Base-by-base conservation (phyloP, 2,113 vertebrate genomes). In the Sarotherodon lohbergeri region DNA sequence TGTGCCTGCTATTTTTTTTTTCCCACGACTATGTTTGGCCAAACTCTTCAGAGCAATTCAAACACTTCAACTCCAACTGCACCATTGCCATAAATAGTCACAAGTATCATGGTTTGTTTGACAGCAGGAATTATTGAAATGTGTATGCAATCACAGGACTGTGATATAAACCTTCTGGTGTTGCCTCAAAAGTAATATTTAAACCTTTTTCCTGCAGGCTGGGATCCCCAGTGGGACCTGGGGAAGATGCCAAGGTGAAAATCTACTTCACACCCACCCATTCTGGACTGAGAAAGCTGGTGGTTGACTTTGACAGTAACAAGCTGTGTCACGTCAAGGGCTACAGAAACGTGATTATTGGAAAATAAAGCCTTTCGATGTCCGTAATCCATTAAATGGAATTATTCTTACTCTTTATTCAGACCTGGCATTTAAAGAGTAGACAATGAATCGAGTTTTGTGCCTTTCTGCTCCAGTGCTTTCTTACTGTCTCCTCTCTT, bases 221-320 rank as follows among this genome's bases (percentile, higher is more conserved):
- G 22, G 57, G 39, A 54, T 80, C 56, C 6, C 52, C 95, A 0
- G 88, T 99, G 87, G 96, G 95, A 85, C 95, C 96, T 0, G 97
- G 97, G 2, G 91, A 97, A 2, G 96, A 97, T 1, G 96, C 92
- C 82, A 98, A 97, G 84, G 93, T 94, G 55, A 94, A 97, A 22
- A 82, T 99, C 73, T 96, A 98, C 90, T 96, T 99, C 63, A 92
- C 97, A 46, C 98, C 98, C 0, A 92, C 41, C 10, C 96, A 94
- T 3, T 39, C 89, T 0, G 98, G 98, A 11, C 93, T 96, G 4
- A 96, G 94, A 86, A 99, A 98, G 90, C 96, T 99, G 87, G 94
- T 98, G 94, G 98, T 98, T 80, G 96, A 98, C 94, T 99, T 99
- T 2, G 95, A 98, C 91, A 98, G 98, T 3, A 94, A 97, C 96